Evolutionary conservation across 1,140 invertebrate genomes (phyloP).

Genomic region (Mamestra configurata): DNA sequence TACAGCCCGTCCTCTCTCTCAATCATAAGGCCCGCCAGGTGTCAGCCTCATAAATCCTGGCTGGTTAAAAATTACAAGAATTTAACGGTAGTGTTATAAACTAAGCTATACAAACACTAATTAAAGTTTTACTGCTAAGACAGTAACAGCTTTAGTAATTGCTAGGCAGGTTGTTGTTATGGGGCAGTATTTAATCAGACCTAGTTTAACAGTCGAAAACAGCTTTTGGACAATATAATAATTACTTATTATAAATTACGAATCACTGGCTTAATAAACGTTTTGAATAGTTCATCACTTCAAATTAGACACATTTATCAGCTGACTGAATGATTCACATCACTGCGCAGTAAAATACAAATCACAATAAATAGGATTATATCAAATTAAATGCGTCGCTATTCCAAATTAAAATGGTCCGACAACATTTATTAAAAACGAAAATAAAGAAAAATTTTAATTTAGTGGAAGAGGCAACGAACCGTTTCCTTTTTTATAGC

Average conservation of each 20-base stretch:
- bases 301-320: constrained; percentile 13
- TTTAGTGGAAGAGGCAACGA: constrained; percentile 87
- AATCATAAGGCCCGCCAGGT: constrained; percentile 78
- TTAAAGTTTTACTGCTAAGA: constrained; percentile 25
- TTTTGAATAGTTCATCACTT: constrained; percentile 1
- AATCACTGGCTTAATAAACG: neutral
- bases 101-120: constrained; percentile 41
- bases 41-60: constrained; percentile 76
- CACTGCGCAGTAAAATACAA: constrained; percentile 45
- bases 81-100: constrained; percentile 39
- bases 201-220: neutral
- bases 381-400: constrained; percentile 40
- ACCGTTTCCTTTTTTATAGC: constrained; percentile 87
- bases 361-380: constrained; percentile 29
- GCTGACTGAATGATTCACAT: constrained; percentile 7
- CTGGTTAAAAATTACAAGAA: constrained; percentile 77
- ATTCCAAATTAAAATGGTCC: constrained; percentile 63
- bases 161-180: neutral
- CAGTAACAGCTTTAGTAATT: neutral
- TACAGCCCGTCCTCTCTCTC: constrained; percentile 78
- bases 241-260: neutral
- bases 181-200: neutral
- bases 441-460: constrained; percentile 86
- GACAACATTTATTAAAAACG: constrained; percentile 66
- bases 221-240: neutral